These are phyloP conservation scores for Lineus longissimus DNA, from an alignment of 1,140 invertebrate species.

Conservation along the genomic window DNA sequence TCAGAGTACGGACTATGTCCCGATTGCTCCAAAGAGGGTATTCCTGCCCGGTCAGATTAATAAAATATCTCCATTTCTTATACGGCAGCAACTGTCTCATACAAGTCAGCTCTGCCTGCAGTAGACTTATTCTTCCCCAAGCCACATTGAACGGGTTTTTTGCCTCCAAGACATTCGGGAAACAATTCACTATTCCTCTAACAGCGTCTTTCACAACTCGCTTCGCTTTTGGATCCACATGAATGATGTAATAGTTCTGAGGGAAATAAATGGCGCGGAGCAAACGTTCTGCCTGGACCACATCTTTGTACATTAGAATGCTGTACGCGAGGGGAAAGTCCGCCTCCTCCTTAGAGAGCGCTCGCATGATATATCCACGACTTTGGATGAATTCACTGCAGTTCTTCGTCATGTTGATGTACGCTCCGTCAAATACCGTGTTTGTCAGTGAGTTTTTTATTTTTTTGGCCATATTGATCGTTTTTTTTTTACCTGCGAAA, in stretches of 20 bases:
- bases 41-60: conserved; percentile 30
- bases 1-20: conserved; percentile 22
- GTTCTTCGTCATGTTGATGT: neutral
- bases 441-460: too few species aligned
- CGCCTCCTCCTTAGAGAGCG: neutral
- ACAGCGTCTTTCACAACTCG: conserved; percentile 21
- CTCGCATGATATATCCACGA: neutral
- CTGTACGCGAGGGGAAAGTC: conserved; percentile 21
- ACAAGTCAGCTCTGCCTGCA: conserved; percentile 18
- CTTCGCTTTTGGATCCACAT: conserved; percentile 38
- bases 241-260: conserved; percentile 51
- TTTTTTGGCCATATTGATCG: too few species aligned
- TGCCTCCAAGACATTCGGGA: conserved; percentile 21
- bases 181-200: conserved; percentile 23
- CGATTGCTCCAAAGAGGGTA: conserved; percentile 25
- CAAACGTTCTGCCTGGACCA: conserved; percentile 39
- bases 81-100: conserved; percentile 13
- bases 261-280: conserved; percentile 43
- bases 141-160: conserved; percentile 9
- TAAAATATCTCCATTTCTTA: conserved; percentile 30
- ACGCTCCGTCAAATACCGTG: too few species aligned
- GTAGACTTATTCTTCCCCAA: conserved; percentile 9
- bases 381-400: conserved; percentile 6
- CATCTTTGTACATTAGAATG: conserved; percentile 18
- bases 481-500: too few species aligned